phyloP scores from a whole-genome alignment of 2,113 vertebrate genomes.

The Syrmaticus mikado region DNA sequence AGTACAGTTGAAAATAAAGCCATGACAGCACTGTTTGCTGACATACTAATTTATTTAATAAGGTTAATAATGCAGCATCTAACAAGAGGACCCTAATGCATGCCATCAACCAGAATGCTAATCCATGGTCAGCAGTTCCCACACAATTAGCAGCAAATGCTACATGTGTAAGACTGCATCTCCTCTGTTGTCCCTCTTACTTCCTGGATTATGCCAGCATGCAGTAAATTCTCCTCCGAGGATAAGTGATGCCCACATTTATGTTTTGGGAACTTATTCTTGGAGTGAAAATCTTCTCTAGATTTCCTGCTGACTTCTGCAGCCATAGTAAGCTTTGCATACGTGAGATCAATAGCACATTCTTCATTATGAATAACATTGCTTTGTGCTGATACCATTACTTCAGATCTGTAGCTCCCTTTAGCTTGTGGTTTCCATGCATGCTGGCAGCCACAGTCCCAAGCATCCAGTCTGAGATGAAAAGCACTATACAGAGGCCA shows the following conservation, averaged over 20 bases:
- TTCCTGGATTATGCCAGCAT: background rate
- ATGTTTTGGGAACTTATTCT: background rate
- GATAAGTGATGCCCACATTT: background rate
- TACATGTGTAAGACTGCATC: background rate
- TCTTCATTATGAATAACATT: background rate
- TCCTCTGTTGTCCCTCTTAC: background rate
- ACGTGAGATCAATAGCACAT: background rate
- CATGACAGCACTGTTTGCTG: background rate
- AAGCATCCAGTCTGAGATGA: background rate
- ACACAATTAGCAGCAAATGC: background rate
- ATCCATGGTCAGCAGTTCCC: accelerated
- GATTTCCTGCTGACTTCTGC: background rate
- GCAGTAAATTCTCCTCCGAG: background rate
- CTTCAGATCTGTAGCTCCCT: background rate
- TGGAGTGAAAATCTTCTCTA: background rate
- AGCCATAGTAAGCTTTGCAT: background rate
- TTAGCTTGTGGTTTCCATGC: background rate
- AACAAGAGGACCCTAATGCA: background rate
- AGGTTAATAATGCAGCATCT: background rate
- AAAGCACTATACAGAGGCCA: background rate
- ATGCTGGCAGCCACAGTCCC: background rate
- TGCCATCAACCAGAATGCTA: background rate
- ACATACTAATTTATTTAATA: background rate
- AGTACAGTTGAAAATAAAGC: background rate
- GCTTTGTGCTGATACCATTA: background rate